Evolutionary conservation across 2,888 invertebrate species (phyloP), one percentile per base, ranked within the genome.

Genomic region (Pollenia labialis): DNA sequence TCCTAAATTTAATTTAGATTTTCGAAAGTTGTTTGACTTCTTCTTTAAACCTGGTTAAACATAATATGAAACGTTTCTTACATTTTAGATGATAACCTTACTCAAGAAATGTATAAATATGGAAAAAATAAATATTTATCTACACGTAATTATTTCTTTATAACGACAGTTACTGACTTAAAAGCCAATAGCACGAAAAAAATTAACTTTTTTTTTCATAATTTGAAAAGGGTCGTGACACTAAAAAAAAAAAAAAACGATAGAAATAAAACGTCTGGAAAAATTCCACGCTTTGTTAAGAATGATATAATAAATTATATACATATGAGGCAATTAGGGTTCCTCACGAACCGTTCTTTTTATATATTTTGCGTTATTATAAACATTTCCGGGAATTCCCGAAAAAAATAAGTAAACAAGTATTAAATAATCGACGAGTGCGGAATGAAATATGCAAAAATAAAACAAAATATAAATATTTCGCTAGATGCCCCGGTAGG

Each of bases 191-290:
- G 42, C 9, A 18, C 32, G 14, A 32, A 32, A 32, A 58, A 14
- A 32, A 7, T 1, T 23, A 0, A 32, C 32, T 32, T 48, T 68
- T 10, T 68, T n/a, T 16, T 50, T 50, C 23, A 32, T 32, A 50
- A 42, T 50, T 68, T 50, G 50, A 68, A 68, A 50, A 68, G 68
- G 50, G 68, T 68, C 68, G 50, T 48, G 9, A 9, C 23, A 32
- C 14, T 3, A 48, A n/a, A n/a, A 7, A 68, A 10, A 12, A 32
- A 32, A 68, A 10, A 12, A 32, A 32, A 32, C 3, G 32, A 56
- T 23, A 10, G 18, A 68, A 32, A 9, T 32, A n/a, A 50, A 68
- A 32, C n/a, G 50, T 50, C 50, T 68, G n/a, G 48, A 48, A 68
- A 23, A 50, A 50, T 68, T 68, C 32, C 23, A 50, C 44, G 50